These are phyloP conservation scores for Patella ulyssiponensis DNA, from an alignment of 2,888 invertebrate species.

Conservation along the genomic window DNA sequence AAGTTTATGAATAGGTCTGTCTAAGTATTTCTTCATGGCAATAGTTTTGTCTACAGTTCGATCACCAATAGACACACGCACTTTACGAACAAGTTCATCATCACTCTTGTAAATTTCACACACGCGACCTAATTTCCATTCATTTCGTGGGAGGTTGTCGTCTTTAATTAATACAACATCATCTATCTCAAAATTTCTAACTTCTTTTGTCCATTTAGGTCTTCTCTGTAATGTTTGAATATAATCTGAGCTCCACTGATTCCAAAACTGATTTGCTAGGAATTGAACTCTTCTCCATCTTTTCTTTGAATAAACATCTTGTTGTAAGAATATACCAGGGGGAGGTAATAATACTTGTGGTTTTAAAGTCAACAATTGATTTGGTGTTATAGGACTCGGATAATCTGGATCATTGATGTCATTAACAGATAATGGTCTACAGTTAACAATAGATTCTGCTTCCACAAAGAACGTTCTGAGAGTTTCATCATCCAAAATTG, in stretches of 20 bases:
- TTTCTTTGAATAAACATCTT: constrained; percentile 13
- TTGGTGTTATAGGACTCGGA: constrained; percentile 35
- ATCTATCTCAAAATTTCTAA: background rate
- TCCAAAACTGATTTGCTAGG: constrained; percentile 14
- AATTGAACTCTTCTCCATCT: constrained; percentile 26
- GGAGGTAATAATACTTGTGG: background rate
- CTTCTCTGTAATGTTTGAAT: constrained; percentile 20
- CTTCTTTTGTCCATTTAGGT: constrained; percentile 17
- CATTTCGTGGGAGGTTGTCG: constrained; percentile 10
- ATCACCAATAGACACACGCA: constrained; percentile 1
- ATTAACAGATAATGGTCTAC: constrained; percentile 33
- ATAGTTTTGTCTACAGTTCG: constrained; percentile 3
- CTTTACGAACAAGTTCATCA: constrained; percentile 20
- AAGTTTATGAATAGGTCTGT: background rate
- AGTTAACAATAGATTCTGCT: constrained; percentile 37
- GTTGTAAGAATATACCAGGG: background rate
- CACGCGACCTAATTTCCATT: constrained; percentile 19
- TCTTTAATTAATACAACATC: constrained; percentile 24
- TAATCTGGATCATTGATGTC: constrained; percentile 24
- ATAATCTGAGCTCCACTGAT: constrained; percentile 21
- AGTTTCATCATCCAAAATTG: constrained; percentile 30
- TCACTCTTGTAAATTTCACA: constrained; percentile 9
- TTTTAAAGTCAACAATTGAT: constrained; percentile 27
- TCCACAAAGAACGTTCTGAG: constrained; percentile 39
- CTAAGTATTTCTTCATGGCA: background rate